Evolutionary conservation across 2,113 vertebrate genomes (phyloP).

Genomic region (Microtus oregoni): DNA sequence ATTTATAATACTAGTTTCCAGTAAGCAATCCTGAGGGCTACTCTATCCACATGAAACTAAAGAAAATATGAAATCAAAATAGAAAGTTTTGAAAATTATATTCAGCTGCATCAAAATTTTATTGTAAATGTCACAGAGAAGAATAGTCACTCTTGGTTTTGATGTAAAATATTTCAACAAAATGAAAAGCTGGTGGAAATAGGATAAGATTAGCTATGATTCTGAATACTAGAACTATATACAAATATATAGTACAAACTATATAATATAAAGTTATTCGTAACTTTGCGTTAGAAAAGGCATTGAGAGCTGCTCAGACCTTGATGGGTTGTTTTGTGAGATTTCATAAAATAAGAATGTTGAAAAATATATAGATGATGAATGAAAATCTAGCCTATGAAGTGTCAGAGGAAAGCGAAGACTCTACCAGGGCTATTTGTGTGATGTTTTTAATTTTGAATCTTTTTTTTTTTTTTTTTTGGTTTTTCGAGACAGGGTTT

Average conservation of each 20-base stretch:
- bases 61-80: constrained; percentile 44
- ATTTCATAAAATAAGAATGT: not conserved
- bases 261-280: not conserved
- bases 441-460: not conserved
- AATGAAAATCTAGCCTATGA: not conserved
- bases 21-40: not conserved
- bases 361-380: not conserved
- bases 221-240: not conserved
- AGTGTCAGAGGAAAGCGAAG: not conserved
- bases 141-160: not conserved
- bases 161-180: not conserved
- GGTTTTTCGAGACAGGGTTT: too few relatives aligned
- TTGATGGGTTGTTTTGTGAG: not conserved
- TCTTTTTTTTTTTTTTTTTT: too few relatives aligned
- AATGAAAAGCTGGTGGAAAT: not conserved
- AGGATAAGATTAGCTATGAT: not conserved
- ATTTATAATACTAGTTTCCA: constrained; percentile 50
- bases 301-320: not conserved
- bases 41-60: not conserved
- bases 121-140: constrained; percentile 12
- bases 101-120: not conserved
- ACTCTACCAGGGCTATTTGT: not conserved
- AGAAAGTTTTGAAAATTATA: not conserved
- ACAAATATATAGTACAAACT: too few relatives aligned
- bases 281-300: not conserved